Evolutionary conservation across 2,888 invertebrate genomes (phyloP).

Genomic region (Mamestra brassicae): DNA sequence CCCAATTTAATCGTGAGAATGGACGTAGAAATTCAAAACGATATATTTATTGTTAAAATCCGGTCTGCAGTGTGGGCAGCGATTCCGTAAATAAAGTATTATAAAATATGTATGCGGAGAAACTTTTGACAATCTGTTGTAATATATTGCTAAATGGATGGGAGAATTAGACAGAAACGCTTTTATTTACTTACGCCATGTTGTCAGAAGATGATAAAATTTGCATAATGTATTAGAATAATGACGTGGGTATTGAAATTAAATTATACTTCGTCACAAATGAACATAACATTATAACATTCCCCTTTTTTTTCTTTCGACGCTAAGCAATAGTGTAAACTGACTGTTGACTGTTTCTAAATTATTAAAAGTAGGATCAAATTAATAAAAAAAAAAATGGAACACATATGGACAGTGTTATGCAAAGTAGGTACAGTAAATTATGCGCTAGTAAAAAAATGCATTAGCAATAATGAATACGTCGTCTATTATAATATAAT

Average conservation of each 20-base stretch:
- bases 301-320: conserved; percentile 2
- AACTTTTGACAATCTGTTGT: conserved; percentile 52
- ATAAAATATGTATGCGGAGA: conserved; percentile 55
- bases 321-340: not conserved
- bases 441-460: conserved; percentile 38
- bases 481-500: conserved; percentile 45
- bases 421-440: conserved; percentile 10
- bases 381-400: not conserved
- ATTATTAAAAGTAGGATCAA: not conserved
- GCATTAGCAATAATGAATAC: conserved; percentile 43
- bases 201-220: conserved; percentile 30
- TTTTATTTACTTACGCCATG: conserved; percentile 35
- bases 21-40: conserved; percentile 37
- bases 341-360: not conserved
- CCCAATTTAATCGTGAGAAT: conserved; percentile 58
- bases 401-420: not conserved
- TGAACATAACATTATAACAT: conserved; percentile 24
- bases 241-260: conserved; percentile 39
- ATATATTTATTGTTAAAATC: conserved; percentile 61
- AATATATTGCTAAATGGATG: conserved; percentile 47
- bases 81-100: conserved; percentile 55
- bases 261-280: conserved; percentile 20
- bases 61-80: conserved; percentile 52
- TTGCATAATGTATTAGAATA: conserved; percentile 35
- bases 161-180: conserved; percentile 32